Conservation (phyloP, 2,888 invertebrate species). For the Lypha dubia region DNA sequence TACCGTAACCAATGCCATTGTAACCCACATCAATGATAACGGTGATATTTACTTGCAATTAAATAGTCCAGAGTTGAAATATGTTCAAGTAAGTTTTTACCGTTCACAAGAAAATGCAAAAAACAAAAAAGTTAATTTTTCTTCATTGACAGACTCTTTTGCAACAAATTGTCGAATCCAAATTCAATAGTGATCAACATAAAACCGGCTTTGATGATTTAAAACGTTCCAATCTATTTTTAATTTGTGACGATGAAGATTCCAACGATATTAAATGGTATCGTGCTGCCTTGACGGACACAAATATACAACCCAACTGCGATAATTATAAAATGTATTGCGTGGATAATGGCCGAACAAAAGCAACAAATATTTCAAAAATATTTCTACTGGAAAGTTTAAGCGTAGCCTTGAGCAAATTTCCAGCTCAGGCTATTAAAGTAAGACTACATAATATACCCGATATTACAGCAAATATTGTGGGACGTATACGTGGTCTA, state of each 20-base stretch:
- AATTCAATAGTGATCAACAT: constrained; percentile 80
- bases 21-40: constrained; percentile 80
- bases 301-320: constrained; percentile 76
- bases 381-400: constrained; percentile 84
- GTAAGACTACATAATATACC: constrained; percentile 86
- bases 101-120: no score
- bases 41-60: constrained; percentile 82
- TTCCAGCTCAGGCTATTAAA: constrained; percentile 85
- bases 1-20: constrained; percentile 79
- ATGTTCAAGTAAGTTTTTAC: constrained; percentile 77
- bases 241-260: constrained; percentile 82
- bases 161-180: constrained; percentile 78
- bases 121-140: no score
- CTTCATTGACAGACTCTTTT: constrained; percentile 75
- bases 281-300: constrained; percentile 83
- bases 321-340: constrained; percentile 84
- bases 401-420: constrained; percentile 85
- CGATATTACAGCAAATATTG: constrained; percentile 84
- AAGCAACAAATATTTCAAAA: constrained; percentile 81
- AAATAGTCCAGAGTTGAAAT: constrained; percentile 79
- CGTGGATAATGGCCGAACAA: constrained; percentile 85
- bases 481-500: constrained; percentile 85
- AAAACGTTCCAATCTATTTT: constrained; percentile 83
- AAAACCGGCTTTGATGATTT: constrained; percentile 78
- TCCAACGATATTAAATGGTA: constrained; percentile 80